Base-by-base conservation (phyloP, 2,888 invertebrate genomes). In the Drosophila merina region DNA sequence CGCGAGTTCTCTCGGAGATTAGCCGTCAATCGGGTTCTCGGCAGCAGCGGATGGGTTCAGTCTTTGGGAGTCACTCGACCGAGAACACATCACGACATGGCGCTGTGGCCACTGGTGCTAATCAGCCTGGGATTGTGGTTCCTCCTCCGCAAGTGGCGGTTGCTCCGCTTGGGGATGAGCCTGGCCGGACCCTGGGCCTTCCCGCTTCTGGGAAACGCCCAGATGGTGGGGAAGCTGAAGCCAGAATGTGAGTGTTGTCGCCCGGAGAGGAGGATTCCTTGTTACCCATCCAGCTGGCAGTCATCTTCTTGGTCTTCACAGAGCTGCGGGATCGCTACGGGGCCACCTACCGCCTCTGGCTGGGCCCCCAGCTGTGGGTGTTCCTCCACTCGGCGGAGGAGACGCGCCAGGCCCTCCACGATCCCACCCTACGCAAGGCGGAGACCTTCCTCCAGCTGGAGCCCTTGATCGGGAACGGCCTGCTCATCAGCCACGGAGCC, bases 281-380 rank as follows among this genome's bases (percentile, higher is more conserved):
- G 3, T 14, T 14, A 7, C 8, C n/a, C 42, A 30, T 9, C 26
- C 6, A 1, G 10, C 33, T 50, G 28, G 47, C 62, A 90, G 90
- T 73, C 58, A 86, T 91, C 8, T 89, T 90, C 58, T 56, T 84
- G 14, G 73, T 79, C 3, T 81, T 91, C 33, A 85, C 88, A 36
- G 79, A 87, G 38, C 58, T 83, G 25, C 86, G 90, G 2, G 77
- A 82, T 20, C 80, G 73, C n/a, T 90, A 83, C 30, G 69, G 81
- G 3, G 59, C 75, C 56, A 85, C 90, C 5, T 91, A 88, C 73
- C 88, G 91, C 6, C 68, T 91, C 0, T 91, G 91, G 90, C 50
- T 91, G 38, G 91, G 91, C 0, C 86, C 90, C 5, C 79, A 89
- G 57, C 70, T 91, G 12, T 91, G 91, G 91, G 87, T 91, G 3